These are phyloP conservation scores for Drosophila falleni DNA, from an alignment of 2,888 invertebrate genomes.

Conservation along the genomic window DNA sequence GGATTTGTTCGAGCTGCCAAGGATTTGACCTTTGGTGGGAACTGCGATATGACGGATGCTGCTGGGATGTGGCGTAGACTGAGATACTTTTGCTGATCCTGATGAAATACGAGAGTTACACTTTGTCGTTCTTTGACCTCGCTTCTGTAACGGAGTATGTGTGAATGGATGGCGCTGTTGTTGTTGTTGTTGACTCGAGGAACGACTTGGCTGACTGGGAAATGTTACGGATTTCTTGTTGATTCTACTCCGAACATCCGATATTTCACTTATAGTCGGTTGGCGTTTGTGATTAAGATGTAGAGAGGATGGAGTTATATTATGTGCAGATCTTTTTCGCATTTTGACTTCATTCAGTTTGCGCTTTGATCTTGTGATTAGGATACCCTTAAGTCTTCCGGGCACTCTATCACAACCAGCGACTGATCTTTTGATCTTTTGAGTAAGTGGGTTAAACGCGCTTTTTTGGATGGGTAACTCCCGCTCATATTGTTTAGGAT, in stretches of 20 bases:
- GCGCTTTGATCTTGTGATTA: background rate
- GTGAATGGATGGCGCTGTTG: background rate
- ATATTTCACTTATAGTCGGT: background rate
- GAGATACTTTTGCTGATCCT: background rate
- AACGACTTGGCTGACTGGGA: background rate
- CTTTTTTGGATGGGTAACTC: background rate
- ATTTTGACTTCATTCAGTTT: too few relatives aligned
- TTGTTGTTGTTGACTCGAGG: background rate
- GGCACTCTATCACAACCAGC: slow-evolving; percentile 1
- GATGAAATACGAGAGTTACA: background rate
- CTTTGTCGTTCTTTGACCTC: background rate
- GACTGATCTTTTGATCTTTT: background rate
- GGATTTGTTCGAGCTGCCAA: background rate
- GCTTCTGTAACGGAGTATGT: background rate
- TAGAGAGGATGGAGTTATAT: background rate
- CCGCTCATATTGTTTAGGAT: background rate
- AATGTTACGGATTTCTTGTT: background rate
- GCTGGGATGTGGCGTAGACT: slow-evolving; percentile 7
- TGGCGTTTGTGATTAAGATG: background rate
- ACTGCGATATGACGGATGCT: background rate
- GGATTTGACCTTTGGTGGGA: background rate
- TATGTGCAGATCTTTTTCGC: background rate
- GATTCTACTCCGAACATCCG: background rate
- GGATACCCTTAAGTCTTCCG: background rate
- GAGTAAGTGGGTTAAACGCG: background rate